A percentile compares a stretch with the other conserved stretches of the same genome.
Evolutionary conservation across 2,888 invertebrate genomes (phyloP).

Genomic region (Cantharis lateralis): DNA sequence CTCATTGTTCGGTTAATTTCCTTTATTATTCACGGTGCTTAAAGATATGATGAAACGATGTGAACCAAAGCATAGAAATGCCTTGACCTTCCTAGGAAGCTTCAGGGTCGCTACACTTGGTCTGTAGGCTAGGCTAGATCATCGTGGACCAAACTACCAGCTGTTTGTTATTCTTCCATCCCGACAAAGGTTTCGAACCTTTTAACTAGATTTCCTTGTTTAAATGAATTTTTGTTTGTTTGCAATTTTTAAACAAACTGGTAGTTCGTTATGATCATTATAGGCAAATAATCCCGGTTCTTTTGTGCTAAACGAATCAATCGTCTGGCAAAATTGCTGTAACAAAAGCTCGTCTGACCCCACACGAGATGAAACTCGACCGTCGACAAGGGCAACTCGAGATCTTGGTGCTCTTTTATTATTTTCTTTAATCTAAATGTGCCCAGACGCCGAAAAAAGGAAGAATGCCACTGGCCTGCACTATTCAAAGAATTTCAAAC

Average conservation of each 20-base stretch:
- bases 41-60: conserved; percentile 20
- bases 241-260: conserved; percentile 7
- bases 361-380: conserved; percentile 38
- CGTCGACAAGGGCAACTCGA: conserved; percentile 34
- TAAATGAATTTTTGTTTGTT: background rate
- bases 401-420: conserved; percentile 36
- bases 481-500: conserved; percentile 26
- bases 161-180: conserved; percentile 14
- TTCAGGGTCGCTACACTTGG: conserved; percentile 28
- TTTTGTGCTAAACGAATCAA: conserved; percentile 34
- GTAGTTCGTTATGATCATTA: conserved; percentile 25
- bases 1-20: background rate
- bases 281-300: conserved; percentile 28
- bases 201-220: background rate
- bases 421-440: conserved; percentile 23
- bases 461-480: conserved; percentile 21
- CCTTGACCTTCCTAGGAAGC: conserved; percentile 30
- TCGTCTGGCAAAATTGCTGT: conserved; percentile 39
- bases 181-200: background rate
- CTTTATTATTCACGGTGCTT: background rate
- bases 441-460: conserved; percentile 37
- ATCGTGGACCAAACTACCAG: conserved; percentile 24
- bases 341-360: conserved; percentile 39
- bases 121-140: conserved; percentile 28
- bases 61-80: conserved; percentile 28